Evolutionary conservation across 2,797 vertebrate species (phyloP).

Genomic region (Remorina albescens): DNA sequence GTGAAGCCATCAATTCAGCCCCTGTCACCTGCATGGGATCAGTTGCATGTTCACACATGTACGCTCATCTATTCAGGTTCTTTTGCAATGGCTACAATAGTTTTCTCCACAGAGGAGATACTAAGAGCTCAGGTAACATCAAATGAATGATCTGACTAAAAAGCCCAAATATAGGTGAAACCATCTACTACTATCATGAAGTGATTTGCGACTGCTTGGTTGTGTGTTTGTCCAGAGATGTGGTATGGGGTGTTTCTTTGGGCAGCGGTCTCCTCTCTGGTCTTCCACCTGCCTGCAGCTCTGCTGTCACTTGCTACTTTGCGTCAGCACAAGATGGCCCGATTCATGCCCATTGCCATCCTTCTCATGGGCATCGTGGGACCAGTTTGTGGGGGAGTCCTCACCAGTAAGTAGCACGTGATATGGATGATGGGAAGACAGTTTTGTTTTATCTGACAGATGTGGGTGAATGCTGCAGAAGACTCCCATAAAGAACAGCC

Average conservation of each 20-base stretch:
- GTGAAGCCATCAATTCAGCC: background rate
- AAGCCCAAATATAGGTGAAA: background rate
- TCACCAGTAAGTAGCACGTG: conserved; percentile 90
- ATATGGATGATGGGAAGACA: background rate
- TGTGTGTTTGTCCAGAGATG: conserved; percentile 88
- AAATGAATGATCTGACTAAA: background rate
- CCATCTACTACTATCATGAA: background rate
- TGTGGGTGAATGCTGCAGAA: too few species aligned
- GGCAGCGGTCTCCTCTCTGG: conserved; percentile 93
- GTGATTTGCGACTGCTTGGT: background rate
- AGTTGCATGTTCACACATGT: background rate
- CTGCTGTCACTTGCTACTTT: conserved; percentile 92
- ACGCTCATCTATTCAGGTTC: background rate
- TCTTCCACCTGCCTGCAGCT: conserved; percentile 93
- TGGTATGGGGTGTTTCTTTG: conserved; percentile 98
- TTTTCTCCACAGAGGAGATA: background rate
- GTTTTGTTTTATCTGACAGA: too few species aligned
- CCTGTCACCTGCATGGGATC: background rate
- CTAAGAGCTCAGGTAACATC: background rate
- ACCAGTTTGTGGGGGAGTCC: conserved; percentile 92
- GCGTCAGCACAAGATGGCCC: conserved; percentile 91
- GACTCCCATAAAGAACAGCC: too few species aligned
- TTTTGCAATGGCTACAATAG: background rate
- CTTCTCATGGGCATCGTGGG: conserved; percentile 94
- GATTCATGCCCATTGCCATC: conserved; percentile 94